phyloP scores from a whole-genome alignment of 2,888 invertebrate genomes.

The Hydrotaea cyrtoneurina region DNA sequence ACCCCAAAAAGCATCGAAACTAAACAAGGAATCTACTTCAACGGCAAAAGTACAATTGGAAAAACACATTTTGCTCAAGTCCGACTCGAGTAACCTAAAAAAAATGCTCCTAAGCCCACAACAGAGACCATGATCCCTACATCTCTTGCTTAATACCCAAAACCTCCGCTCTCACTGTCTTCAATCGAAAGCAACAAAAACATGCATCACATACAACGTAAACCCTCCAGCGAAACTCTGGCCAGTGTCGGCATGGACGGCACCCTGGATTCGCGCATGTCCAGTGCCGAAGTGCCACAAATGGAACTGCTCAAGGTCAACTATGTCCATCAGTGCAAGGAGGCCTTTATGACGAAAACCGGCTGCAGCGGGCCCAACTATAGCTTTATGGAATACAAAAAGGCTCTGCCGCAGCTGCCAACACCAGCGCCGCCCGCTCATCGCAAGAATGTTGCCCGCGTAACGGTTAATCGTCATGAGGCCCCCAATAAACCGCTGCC shows the following conservation, averaged over 20 bases:
- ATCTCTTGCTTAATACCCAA: too few relatives aligned
- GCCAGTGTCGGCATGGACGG: constrained; percentile 72
- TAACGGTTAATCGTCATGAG: constrained; percentile 51
- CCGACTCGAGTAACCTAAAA: not conserved
- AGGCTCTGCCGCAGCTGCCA: constrained; percentile 44
- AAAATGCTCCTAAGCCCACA: too few relatives aligned
- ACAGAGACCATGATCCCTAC: too few relatives aligned
- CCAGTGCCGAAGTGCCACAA: constrained; percentile 78
- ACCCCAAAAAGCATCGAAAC: not conserved
- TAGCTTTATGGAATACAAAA: constrained; percentile 66
- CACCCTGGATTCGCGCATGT: constrained; percentile 77
- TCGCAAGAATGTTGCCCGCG: constrained; percentile 56
- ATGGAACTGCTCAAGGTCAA: constrained; percentile 80
- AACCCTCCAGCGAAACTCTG: constrained; percentile 69
- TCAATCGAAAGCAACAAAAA: constrained; percentile 61
- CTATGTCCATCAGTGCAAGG: constrained; percentile 79
- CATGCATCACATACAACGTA: constrained; percentile 75
- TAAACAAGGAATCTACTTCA: too few relatives aligned
- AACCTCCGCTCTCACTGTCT: not conserved
- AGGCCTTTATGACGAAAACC: constrained; percentile 74
- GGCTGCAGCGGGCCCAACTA: constrained; percentile 50
- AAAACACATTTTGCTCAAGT: too few relatives aligned
- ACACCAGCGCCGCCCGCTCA: not conserved
- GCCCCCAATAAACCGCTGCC: constrained; percentile 62
- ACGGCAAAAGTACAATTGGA: too few relatives aligned